Conservation (phyloP, 2,888 invertebrate species). For the Timema podura region DNA sequence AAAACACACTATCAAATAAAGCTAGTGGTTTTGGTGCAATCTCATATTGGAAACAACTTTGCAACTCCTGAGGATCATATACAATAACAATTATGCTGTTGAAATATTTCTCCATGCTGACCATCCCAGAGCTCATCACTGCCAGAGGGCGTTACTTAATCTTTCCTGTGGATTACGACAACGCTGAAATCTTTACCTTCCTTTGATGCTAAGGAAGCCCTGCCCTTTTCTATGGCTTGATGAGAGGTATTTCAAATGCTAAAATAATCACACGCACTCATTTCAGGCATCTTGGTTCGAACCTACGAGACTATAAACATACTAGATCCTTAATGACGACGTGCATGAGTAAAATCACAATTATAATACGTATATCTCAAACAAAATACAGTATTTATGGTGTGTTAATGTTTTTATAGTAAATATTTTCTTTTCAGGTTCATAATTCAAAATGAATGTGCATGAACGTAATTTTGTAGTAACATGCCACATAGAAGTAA, state of each 20-base stretch:
- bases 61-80: background rate
- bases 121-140: background rate
- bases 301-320: too few relatives aligned
- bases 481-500: too few relatives aligned
- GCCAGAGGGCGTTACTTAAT: background rate
- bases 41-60: background rate
- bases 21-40: background rate
- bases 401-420: too few relatives aligned
- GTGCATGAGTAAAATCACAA: too few relatives aligned
- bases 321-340: too few relatives aligned
- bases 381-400: too few relatives aligned
- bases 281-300: too few relatives aligned
- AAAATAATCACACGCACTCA: background rate
- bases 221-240: background rate
- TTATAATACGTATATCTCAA: too few relatives aligned
- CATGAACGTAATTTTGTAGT: too few relatives aligned
- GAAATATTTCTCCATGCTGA: background rate
- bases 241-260: background rate
- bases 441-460: too few relatives aligned
- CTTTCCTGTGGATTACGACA: background rate
- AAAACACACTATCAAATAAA: background rate
- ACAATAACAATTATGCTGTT: background rate
- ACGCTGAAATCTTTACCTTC: background rate
- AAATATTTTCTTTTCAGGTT: too few relatives aligned
- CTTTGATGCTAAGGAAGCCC: background rate